Conservation (phyloP, 2,113 vertebrate species). For the Protobothrops flavoviridis region DNA sequence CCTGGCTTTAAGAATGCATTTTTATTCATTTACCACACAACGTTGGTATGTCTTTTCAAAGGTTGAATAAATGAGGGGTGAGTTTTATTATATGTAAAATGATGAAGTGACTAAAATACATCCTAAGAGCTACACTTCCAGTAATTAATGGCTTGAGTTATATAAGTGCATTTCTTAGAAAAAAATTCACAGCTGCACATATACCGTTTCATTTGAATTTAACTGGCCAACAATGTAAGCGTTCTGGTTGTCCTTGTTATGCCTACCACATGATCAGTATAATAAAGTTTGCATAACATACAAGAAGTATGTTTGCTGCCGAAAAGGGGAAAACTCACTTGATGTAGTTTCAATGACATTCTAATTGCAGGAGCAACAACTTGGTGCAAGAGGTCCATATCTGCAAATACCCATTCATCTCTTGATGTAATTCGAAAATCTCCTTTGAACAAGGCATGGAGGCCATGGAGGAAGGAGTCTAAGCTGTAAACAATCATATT, state of each 20-base stretch:
- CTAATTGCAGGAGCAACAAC: conserved; percentile 92
- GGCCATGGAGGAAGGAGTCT: conserved; percentile 93
- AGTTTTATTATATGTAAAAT: background rate
- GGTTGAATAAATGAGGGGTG: background rate
- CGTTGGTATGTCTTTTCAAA: background rate
- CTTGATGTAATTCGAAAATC: conserved; percentile 90
- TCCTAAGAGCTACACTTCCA: background rate
- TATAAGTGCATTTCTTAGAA: conserved; percentile 11
- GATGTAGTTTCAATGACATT: conserved; percentile 97
- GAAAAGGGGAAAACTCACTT: conserved; percentile 71
- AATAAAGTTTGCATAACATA: background rate
- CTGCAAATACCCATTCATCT: conserved; percentile 96
- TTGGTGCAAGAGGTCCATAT: conserved; percentile 93
- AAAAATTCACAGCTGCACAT: background rate
- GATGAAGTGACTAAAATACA: background rate
- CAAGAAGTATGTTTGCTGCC: background rate
- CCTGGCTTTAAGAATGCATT: background rate
- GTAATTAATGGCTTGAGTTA: background rate
- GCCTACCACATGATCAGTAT: background rate
- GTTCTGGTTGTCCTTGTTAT: background rate
- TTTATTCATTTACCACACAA: background rate
- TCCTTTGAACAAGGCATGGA: conserved; percentile 94
- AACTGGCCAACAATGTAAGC: background rate
- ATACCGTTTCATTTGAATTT: background rate
- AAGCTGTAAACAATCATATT: conserved; percentile 73